Percentiles rank a stretch among this genome's conserved stretches.
These are phyloP conservation scores for Leptobrachium ailaonicum DNA, from an alignment of 2,113 vertebrate species.

Conservation along the genomic window DNA sequence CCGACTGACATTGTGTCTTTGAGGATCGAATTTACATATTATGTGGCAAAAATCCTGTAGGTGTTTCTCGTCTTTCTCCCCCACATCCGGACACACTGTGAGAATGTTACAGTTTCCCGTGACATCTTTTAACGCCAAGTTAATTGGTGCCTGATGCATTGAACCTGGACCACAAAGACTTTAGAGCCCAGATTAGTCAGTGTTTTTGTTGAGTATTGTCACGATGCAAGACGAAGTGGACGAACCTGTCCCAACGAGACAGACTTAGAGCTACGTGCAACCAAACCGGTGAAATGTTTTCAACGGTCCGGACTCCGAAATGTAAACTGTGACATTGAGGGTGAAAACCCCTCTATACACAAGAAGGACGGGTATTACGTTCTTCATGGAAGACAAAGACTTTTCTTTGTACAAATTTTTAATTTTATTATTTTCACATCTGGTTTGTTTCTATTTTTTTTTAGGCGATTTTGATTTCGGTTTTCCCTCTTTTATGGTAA, in stretches of 20 bases:
- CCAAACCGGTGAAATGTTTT: conserved; percentile 2
- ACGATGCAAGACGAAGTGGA: conserved; percentile 9
- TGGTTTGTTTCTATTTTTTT: no score
- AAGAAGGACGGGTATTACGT: no score
- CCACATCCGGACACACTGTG: conserved; percentile 24
- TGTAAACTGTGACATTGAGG: no score
- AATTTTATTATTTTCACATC: no score
- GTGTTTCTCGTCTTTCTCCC: conserved; percentile 9
- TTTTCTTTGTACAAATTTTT: no score
- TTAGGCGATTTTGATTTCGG: no score
- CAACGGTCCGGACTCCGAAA: not conserved
- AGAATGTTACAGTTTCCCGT: conserved; percentile 46
- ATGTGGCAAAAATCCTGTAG: not conserved
- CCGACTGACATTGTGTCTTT: conserved; percentile 2
- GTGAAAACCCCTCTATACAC: no score
- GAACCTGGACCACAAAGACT: conserved; percentile 35
- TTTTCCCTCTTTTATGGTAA: no score
- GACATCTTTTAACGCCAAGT: conserved; percentile 46
- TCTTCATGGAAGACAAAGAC: no score
- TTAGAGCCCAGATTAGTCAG: conserved; percentile 26
- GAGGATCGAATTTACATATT: conserved; percentile 14
- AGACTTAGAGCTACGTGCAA: not conserved
- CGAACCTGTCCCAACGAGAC: conserved; percentile 31
- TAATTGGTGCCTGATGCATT: conserved; percentile 38
- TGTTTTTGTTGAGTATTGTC: conserved; percentile 25